Conservation (phyloP, 2,113 vertebrate genomes). For the Brachionichthys hirsutus region DNA sequence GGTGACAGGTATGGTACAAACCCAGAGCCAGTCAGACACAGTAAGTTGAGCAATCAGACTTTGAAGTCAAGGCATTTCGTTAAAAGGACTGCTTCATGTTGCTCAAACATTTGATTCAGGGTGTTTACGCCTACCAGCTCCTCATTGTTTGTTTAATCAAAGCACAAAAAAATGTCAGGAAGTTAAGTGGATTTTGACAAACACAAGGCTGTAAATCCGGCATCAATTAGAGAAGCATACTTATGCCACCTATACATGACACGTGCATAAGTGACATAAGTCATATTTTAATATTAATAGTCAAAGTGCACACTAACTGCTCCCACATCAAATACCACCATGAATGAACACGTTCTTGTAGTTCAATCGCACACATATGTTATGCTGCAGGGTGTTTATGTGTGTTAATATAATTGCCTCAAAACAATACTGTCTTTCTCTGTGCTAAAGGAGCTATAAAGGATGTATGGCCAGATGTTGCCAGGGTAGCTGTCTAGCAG, state of each 20-base stretch:
- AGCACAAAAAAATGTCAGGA: no score
- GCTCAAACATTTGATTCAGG: neutral
- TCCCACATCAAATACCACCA: constrained; percentile 2
- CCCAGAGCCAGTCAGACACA: constrained; percentile 26
- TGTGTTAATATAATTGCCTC: constrained; percentile 62
- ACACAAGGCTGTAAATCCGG: no score
- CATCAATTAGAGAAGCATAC: no score
- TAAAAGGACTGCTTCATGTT: neutral
- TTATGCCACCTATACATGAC: no score
- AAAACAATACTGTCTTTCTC: constrained; percentile 80
- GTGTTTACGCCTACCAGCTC: no score
- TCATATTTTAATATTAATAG: neutral
- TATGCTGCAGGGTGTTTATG: constrained; percentile 61
- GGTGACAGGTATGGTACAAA: constrained; percentile 54
- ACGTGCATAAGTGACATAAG: neutral
- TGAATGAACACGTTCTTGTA: constrained; percentile 16
- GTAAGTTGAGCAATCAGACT: constrained; percentile 1
- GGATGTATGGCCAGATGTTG: constrained; percentile 74
- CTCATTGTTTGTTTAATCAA: no score
- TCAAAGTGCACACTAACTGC: neutral
- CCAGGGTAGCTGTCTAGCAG: constrained; percentile 53
- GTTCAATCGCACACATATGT: constrained; percentile 24
- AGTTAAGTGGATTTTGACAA: no score
- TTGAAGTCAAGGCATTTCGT: neutral
- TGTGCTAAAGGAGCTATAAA: constrained; percentile 59